A percentile compares a stretch with the other conserved stretches of the same genome.
Evolutionary conservation across 1,140 invertebrate genomes (phyloP).

Genomic region (Dendrolimus kikuchii): DNA sequence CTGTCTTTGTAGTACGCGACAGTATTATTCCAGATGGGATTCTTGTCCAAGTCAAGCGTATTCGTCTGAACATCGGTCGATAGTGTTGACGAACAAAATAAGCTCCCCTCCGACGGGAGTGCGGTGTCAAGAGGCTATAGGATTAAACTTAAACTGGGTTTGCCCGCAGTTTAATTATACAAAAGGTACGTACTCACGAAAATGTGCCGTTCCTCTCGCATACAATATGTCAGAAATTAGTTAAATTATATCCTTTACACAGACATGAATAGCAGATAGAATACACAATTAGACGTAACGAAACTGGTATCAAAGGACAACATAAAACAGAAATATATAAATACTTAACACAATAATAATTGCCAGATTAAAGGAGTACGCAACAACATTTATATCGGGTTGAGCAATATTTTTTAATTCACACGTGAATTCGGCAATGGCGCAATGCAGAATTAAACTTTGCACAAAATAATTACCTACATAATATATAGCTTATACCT

Average conservation of each 20-base stretch:
- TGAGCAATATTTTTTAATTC: conserved; percentile 35
- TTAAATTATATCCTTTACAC: conserved; percentile 58
- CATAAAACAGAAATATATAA: conserved; percentile 32
- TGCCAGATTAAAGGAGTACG: conserved; percentile 19
- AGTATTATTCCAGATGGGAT: conserved; percentile 50
- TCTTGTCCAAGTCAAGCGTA: conserved; percentile 42
- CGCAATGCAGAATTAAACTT: conserved; percentile 48
- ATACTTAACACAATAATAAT: conserved; percentile 20
- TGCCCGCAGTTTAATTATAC: conserved; percentile 69
- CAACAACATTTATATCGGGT: conserved; percentile 21
- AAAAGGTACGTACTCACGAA: conserved; percentile 62
- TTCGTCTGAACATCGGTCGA: conserved; percentile 61
- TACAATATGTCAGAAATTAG: conserved; percentile 53
- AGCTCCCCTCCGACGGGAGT: conserved; percentile 55
- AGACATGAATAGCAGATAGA: conserved; percentile 47
- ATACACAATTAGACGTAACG: conserved; percentile 48
- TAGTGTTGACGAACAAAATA: conserved; percentile 70
- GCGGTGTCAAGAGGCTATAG: conserved; percentile 70
- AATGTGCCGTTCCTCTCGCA: conserved; percentile 51
- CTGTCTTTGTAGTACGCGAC: conserved; percentile 33
- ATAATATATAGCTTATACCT: conserved; percentile 23
- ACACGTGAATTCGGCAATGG: conserved; percentile 31
- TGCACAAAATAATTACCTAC: conserved; percentile 38
- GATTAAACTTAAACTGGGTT: conserved; percentile 70
- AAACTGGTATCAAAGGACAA: conserved; percentile 39